Conservation (phyloP, 2,888 invertebrate species). For the Drosophila pegasa region DNA sequence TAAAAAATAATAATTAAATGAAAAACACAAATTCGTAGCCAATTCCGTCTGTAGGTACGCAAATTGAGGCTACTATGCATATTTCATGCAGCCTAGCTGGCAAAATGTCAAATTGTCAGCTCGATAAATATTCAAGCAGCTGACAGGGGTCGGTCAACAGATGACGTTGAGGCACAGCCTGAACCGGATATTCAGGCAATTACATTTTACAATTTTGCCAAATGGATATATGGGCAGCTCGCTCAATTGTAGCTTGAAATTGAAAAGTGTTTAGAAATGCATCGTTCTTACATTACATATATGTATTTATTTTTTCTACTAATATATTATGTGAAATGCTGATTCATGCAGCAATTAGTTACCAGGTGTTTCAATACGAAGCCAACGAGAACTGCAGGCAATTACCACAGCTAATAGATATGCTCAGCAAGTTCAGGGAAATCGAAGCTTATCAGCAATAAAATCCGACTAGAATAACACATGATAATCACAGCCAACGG, state of each 20-base stretch:
- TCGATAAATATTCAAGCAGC: conserved; percentile 12
- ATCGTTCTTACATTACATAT: no score
- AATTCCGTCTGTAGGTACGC: not conserved
- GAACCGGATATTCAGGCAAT: conserved; percentile 20
- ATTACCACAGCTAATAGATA: conserved; percentile 20
- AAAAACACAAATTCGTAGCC: not conserved
- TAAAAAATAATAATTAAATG: not conserved
- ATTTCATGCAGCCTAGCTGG: conserved; percentile 5
- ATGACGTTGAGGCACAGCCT: conserved; percentile 2
- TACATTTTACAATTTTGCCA: conserved; percentile 5
- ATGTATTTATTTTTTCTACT: not conserved
- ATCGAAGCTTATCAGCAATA: conserved; percentile 33
- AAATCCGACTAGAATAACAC: conserved; percentile 8
- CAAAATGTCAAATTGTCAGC: conserved; percentile 28
- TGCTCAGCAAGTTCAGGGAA: conserved; percentile 4
- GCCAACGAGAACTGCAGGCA: conserved; percentile 7
- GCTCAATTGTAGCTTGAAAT: not conserved
- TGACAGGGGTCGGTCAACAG: conserved; percentile 14
- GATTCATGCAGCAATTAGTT: not conserved
- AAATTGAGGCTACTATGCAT: not conserved
- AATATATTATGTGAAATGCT: not conserved
- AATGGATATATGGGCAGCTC: conserved; percentile 1
- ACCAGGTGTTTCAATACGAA: conserved; percentile 16
- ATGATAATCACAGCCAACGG: conserved; percentile 28
- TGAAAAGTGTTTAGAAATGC: not conserved